These are phyloP conservation scores for Myiopsitta monachus DNA, from an alignment of 2,113 vertebrate genomes.

Conservation along the genomic window DNA sequence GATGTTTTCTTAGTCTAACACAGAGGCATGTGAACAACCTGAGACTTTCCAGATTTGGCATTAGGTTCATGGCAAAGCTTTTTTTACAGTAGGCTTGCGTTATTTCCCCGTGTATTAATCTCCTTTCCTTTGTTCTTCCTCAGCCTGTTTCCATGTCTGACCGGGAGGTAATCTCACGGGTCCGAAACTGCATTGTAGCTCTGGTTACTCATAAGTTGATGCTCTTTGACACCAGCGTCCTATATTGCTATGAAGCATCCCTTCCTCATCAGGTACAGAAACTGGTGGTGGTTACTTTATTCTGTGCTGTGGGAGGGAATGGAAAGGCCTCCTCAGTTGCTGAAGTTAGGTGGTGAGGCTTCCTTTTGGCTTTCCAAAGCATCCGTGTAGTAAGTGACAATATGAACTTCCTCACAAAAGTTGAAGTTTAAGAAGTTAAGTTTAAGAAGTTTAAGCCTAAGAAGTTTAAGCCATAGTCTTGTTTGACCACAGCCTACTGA, in stretches of 20 bases:
- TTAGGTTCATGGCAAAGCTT: neutral
- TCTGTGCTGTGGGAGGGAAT: neutral
- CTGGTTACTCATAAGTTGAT: constrained; percentile 86
- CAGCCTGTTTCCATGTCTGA: constrained; percentile 87
- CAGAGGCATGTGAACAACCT: neutral
- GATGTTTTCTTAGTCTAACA: neutral
- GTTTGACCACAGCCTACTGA: neutral
- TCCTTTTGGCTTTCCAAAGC: neutral
- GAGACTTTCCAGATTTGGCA: neutral
- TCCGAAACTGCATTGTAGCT: constrained; percentile 91
- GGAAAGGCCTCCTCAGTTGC: neutral
- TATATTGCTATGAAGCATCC: constrained; percentile 95
- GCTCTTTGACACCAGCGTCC: constrained; percentile 92
- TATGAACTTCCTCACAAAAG: neutral
- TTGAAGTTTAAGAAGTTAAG: too few species aligned
- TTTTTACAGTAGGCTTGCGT: neutral
- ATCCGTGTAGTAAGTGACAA: neutral
- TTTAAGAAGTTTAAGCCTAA: too few species aligned
- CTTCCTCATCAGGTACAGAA: constrained; percentile 85
- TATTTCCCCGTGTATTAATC: neutral
- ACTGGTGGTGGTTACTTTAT: neutral
- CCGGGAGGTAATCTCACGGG: constrained; percentile 92
- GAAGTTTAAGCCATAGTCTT: neutral
- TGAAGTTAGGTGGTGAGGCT: neutral
- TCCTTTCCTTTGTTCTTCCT: neutral